Base-by-base conservation (phyloP, 2,888 invertebrate species). In the Brachyptera risi region DNA sequence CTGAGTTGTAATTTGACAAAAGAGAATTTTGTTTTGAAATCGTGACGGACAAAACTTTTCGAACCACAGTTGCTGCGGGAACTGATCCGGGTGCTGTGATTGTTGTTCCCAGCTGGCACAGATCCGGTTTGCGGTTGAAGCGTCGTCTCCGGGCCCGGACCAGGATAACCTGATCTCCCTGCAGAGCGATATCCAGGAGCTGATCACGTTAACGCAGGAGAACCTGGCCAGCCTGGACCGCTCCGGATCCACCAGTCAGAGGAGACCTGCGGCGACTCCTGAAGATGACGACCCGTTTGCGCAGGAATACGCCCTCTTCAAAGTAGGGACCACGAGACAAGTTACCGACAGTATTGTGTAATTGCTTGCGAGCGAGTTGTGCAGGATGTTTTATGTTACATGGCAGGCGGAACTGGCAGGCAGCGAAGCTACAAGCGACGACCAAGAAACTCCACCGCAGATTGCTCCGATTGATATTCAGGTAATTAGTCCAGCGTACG, bases 191-290 rank as follows among this genome's bases (percentile, higher is more conserved):
- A 77, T 90, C 42, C 74, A 81, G 66, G 85, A 89, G 72, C 77
- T 90, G 1, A 81, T 90, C 57, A 77, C 79, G n/a, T 74, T 90
- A 38, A 88, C 88, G 0, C 77, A 79, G 69, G 85, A 87, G 71
- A 83, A 80, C 67, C 70, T 83, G 59, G 74, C 77, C 61, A 68
- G 67, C 61, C 61, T 69, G n/a, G 19, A 69, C 62, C 19, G 44
- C 15, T 11, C 15, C 11, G 17, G 65, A 60, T 49, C 69, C 70
- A 58, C 58, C 27, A 73, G 73, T 65, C 67, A 78, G 58, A 57
- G 65, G 24, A 31, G 49, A 27, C 56, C 63, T 42, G 65, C 57
- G 67, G 70, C 67, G 56, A 69, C 64, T 59, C 56, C 66, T 27
- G 63, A 70, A 35, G 58, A 64, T 23, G 65, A 67, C 21, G 72